These are phyloP conservation scores for Nomada flava DNA, from an alignment of 2,888 invertebrate species.

Conservation along the genomic window DNA sequence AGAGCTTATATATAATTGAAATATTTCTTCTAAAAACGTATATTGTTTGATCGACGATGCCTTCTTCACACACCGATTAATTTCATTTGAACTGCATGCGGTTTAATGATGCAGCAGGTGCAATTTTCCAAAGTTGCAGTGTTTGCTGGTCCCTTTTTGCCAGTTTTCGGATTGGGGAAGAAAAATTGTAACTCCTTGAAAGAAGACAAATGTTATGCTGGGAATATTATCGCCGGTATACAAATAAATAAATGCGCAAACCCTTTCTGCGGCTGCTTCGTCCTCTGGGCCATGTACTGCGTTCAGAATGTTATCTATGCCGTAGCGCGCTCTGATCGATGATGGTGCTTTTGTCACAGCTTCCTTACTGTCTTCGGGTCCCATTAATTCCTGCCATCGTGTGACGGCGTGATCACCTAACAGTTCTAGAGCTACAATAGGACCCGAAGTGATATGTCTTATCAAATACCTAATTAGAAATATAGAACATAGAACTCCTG, in stretches of 20 bases:
- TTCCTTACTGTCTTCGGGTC: slow-evolving; percentile 87
- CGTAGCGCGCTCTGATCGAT: slow-evolving; percentile 89
- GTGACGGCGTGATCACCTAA: slow-evolving; percentile 89
- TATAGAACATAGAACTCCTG: slow-evolving; percentile 43
- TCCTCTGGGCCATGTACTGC: slow-evolving; percentile 89
- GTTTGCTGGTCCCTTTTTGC: slow-evolving; percentile 84
- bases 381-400: slow-evolving; percentile 87
- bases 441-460: slow-evolving; percentile 88
- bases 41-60: background rate
- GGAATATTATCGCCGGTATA: background rate
- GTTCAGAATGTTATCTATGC: slow-evolving; percentile 88
- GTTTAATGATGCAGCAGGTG: slow-evolving; percentile 94
- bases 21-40: slow-evolving; percentile 5
- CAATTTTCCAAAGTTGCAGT: slow-evolving; percentile 88
- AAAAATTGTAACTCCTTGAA: slow-evolving; percentile 88
- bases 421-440: slow-evolving; percentile 90
- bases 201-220: slow-evolving; percentile 60
- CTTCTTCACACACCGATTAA: slow-evolving; percentile 81
- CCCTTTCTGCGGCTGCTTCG: slow-evolving; percentile 85
- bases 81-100: slow-evolving; percentile 93
- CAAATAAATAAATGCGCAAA: slow-evolving; percentile 66
- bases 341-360: slow-evolving; percentile 86
- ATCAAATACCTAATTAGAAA: slow-evolving; percentile 85
- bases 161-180: slow-evolving; percentile 85
- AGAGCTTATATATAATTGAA: background rate